phyloP scores from a whole-genome alignment of 2,113 vertebrate species.

The Heterocephalus glaber region DNA sequence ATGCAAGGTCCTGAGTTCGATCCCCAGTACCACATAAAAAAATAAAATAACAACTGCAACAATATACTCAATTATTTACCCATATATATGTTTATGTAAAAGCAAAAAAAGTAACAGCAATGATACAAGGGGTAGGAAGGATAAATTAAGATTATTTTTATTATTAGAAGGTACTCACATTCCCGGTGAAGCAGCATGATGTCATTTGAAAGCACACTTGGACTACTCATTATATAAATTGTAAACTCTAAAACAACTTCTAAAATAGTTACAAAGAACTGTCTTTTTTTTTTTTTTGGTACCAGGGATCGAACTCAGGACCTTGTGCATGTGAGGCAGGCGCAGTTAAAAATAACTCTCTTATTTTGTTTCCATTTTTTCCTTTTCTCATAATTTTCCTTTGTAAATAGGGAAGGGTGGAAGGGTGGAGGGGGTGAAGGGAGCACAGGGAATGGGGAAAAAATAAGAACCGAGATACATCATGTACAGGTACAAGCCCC shows the following conservation, averaged over 20 bases:
- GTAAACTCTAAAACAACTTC: neutral
- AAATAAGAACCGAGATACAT: too few species aligned
- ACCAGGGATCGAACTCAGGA: too few species aligned
- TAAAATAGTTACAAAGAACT: neutral
- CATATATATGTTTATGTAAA: neutral
- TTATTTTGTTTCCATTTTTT: too few species aligned
- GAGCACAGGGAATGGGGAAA: too few species aligned
- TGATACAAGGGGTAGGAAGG: neutral
- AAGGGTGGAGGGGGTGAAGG: too few species aligned
- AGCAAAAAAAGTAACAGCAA: neutral
- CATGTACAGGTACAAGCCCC: too few species aligned
- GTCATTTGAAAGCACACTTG: neutral
- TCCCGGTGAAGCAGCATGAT: neutral
- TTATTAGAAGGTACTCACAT: neutral
- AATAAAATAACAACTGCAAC: neutral
- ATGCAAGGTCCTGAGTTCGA: too few species aligned
- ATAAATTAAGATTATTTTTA: neutral
- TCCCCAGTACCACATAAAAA: too few species aligned
- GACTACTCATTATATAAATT: neutral
- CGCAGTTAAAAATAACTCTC: neutral
- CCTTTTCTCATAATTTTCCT: too few species aligned
- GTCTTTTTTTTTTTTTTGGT: too few species aligned
- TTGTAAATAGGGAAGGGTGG: too few species aligned
- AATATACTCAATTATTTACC: neutral
- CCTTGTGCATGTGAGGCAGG: too few species aligned